phyloP scores from a whole-genome alignment of 2,888 invertebrate species.

The Caenorhabditis afra region DNA sequence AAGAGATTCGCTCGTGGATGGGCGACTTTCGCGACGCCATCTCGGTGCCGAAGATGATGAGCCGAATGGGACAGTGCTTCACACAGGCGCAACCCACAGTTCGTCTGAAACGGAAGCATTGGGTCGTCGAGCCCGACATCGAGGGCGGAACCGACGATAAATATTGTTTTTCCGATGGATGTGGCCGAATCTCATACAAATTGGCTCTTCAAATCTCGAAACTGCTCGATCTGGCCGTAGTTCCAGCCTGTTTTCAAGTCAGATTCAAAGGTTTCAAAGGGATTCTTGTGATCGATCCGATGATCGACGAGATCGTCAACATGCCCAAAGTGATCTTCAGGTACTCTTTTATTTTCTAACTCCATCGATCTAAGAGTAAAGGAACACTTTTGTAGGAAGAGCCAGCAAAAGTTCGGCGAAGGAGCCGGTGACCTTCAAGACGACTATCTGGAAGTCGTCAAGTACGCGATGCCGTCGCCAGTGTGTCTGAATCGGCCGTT shows the following conservation, averaged over 20 bases:
- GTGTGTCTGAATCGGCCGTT: conserved; percentile 80
- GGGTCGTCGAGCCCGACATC: conserved; percentile 66
- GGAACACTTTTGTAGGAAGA: conserved; percentile 73
- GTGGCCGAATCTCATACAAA: conserved; percentile 53
- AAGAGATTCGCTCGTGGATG: conserved; percentile 73
- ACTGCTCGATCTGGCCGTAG: conserved; percentile 55
- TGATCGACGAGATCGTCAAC: conserved; percentile 59
- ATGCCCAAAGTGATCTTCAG: conserved; percentile 60
- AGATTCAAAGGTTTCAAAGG: conserved; percentile 80
- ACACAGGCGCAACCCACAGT: conserved; percentile 78
- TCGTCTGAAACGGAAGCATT: conserved; percentile 51
- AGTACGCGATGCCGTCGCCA: conserved; percentile 76
- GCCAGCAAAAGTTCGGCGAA: conserved; percentile 75
- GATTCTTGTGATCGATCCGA: conserved; percentile 76
- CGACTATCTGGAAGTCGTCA: conserved; percentile 69
- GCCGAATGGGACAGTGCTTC: conserved; percentile 81
- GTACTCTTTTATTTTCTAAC: conserved; percentile 12
- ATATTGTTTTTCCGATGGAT: conserved; percentile 78
- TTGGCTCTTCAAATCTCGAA: conserved; percentile 51
- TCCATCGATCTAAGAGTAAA: no score
- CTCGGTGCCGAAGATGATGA: conserved; percentile 80
- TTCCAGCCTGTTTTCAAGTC: conserved; percentile 74
- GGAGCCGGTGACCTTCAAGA: conserved; percentile 43
- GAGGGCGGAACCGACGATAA: conserved; percentile 54
- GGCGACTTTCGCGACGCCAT: conserved; percentile 72